Evolutionary conservation across 1,140 invertebrate species (phyloP).

Genomic region (Babylonia areolata): DNA sequence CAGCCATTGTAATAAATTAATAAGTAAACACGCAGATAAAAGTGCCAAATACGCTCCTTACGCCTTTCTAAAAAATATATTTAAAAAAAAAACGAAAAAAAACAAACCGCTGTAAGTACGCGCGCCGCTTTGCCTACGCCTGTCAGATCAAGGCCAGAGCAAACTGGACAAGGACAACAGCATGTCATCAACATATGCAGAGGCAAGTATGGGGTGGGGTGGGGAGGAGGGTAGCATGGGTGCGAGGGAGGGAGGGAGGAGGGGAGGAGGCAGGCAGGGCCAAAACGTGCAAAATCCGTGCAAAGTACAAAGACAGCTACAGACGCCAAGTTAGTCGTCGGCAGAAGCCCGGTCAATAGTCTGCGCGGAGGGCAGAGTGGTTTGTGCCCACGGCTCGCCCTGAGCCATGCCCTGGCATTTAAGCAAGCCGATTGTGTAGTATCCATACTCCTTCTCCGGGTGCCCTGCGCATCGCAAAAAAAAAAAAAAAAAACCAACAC

Average conservation of each 20-base stretch:
- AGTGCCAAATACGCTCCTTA: background rate
- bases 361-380: constrained; percentile 4
- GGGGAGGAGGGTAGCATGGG: background rate
- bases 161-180: background rate
- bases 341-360: background rate
- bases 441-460: background rate
- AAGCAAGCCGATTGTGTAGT: constrained; percentile 26
- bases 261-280: background rate
- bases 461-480: constrained; percentile 37
- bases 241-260: no score
- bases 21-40: background rate
- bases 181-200: background rate
- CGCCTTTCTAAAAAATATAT: background rate
- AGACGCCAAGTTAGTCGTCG: background rate
- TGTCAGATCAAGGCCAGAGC: background rate
- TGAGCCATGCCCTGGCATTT: constrained; percentile 11
- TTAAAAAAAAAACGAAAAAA: no score
- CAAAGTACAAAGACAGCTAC: background rate
- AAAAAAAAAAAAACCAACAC: constrained; percentile 6
- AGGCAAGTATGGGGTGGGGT: background rate
- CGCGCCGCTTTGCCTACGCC: background rate
- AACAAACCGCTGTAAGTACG: background rate
- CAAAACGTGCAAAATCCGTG: background rate
- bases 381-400: no score
- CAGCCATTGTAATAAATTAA: no score